Evolutionary conservation across 2,113 vertebrate genomes (phyloP), one percentile per base, ranked within the genome.

Genomic region (Salvelinus namaycush): DNA sequence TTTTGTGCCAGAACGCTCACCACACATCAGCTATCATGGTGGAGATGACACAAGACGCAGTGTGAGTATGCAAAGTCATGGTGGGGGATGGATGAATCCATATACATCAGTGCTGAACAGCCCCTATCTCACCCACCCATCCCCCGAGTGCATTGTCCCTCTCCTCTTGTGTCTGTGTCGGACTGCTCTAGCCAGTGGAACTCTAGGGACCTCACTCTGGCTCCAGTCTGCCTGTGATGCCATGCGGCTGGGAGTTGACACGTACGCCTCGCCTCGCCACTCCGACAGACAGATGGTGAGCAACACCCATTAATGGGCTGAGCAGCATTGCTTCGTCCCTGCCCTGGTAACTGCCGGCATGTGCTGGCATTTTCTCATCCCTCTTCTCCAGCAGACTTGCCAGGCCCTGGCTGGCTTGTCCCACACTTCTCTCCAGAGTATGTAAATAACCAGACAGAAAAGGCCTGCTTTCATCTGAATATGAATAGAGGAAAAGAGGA

Each of bases 281-380:
- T 89, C 88, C 82, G 76, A 80, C 79, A 82, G 87, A 92, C 93
- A 93, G 91, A 93, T 92, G 93, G 93, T 84, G 81, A 88, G 81
- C 76, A 82, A 90, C 88, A 59, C 89, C 83, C 89, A 79, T 91
- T 81, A 86, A 88, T 78, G 80, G 84, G 84, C 89, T 83, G 79
- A 87, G 87, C 88, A 85, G 87, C 89, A 86, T 92, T 89, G 92
- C 90, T 90, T 83, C 72, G 85, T 88, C 84, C 86, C 80, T 92
- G 89, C 89, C 92, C 90, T 93, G 93, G 93, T 92, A 93, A 93
- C 93, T 91, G 90, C 87, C 87, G 88, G 85, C 83, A 90, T 89
- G 90, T 90, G 89, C 87, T 91, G 92, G 92, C 88, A 88, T 93
- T 90, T 92, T 90, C 89, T 92, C 89, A 86, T 86, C 69, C 85